These are phyloP conservation scores for Anoplopoma fimbria DNA, from an alignment of 2,113 vertebrate species.

Conservation along the genomic window DNA sequence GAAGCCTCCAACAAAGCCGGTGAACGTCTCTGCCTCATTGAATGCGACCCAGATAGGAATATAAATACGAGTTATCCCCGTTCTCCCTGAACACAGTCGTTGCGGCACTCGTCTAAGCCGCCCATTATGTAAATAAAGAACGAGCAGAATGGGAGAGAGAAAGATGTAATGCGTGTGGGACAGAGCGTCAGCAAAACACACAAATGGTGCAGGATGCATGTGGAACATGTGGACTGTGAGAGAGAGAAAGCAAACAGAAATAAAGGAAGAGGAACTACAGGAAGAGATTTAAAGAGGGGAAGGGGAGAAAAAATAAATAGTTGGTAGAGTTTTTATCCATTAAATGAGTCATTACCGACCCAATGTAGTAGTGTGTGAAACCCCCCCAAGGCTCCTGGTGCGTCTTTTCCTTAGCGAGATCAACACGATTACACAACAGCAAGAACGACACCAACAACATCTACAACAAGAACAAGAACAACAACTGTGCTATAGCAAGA, in stretches of 20 bases:
- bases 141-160: conserved; percentile 19
- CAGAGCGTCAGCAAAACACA: conserved; percentile 18
- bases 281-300: not conserved
- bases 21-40: conserved; percentile 40
- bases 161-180: conserved; percentile 43
- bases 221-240: not conserved
- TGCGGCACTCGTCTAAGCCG: conserved; percentile 47
- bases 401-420: conserved; percentile 63
- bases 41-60: conserved; percentile 62
- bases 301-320: not conserved
- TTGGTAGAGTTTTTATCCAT: conserved; percentile 26
- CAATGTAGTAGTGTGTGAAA: conserved; percentile 54
- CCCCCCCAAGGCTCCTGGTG: conserved; percentile 67
- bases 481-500: conserved; percentile 67
- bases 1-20: conserved; percentile 56
- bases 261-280: not conserved
- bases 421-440: conserved; percentile 71
- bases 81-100: conserved; percentile 47
- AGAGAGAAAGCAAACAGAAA: not conserved
- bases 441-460: conserved; percentile 44
- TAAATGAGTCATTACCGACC: conserved; percentile 70
- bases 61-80: conserved; percentile 56
- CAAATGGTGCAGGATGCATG: conserved; percentile 27
- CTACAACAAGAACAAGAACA: conserved; percentile 59
- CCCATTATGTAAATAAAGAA: conserved; percentile 63